Percentiles rank a stretch among this genome's conserved stretches.
Conservation (phyloP, 2,797 vertebrate genomes). For the Antennarius maculatus region DNA sequence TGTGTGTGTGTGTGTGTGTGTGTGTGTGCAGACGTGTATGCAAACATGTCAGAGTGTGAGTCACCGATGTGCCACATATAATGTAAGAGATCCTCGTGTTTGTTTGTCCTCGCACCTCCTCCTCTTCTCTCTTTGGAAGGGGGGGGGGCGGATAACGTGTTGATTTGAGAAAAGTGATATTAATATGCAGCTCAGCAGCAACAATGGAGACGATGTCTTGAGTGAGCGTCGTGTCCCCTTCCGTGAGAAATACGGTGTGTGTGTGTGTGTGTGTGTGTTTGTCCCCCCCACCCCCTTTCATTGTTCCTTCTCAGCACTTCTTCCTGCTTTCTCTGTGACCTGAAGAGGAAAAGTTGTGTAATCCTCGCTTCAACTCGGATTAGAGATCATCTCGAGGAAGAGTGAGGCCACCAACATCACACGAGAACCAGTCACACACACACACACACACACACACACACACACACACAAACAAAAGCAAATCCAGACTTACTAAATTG, state of each 20-base stretch:
- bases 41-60: constrained; percentile 56
- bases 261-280: too few relatives aligned
- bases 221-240: not conserved
- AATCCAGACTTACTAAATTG: constrained; percentile 46
- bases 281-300: not conserved
- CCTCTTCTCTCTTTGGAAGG: constrained; percentile 18
- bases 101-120: constrained; percentile 30
- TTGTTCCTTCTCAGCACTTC: not conserved
- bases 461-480: not conserved
- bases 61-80: constrained; percentile 32
- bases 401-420: constrained; percentile 47
- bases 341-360: constrained; percentile 40
- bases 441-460: not conserved
- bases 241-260: constrained; percentile 1
- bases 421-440: constrained; percentile 12
- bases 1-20: not conserved
- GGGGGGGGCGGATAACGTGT: constrained; percentile 15
- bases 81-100: constrained; percentile 30
- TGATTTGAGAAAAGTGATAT: constrained; percentile 28
- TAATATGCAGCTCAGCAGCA: constrained; percentile 15
- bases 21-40: constrained; percentile 15
- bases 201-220: constrained; percentile 7
- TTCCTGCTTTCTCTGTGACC: constrained; percentile 24
- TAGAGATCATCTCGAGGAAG: constrained; percentile 44
- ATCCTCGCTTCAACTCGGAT: constrained; percentile 49